Percentiles rank a stretch among this genome's conserved stretches.
Conservation (phyloP, 2,113 vertebrate species). For the Cyprinus carpio region DNA sequence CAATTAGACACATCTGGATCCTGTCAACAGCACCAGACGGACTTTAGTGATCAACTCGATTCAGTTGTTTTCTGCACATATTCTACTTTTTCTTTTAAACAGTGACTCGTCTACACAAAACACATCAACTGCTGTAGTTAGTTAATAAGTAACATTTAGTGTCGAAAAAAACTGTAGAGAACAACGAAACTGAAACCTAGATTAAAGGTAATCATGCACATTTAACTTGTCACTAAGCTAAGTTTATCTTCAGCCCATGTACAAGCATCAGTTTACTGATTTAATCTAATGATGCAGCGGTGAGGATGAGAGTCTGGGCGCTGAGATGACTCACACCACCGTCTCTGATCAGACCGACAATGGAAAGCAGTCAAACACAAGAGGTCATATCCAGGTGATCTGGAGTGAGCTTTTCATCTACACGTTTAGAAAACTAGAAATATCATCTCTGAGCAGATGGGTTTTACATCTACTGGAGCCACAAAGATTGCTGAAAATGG, state of each 20-base stretch:
- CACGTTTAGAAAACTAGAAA: conserved; percentile 7
- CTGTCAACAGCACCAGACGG: conserved; percentile 64
- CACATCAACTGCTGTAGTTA: neutral
- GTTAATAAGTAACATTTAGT: conserved; percentile 17
- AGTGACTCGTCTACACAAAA: neutral
- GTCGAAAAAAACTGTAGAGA: neutral
- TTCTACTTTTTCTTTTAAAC: conserved; percentile 18
- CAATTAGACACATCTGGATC: conserved; percentile 81
- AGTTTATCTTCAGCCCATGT: conserved; percentile 1
- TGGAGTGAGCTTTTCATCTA: neutral
- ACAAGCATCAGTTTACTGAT: conserved; percentile 10
- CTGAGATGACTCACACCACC: conserved; percentile 21
- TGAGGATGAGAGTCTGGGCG: neutral
- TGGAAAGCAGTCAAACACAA: neutral
- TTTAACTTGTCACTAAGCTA: conserved; percentile 21
- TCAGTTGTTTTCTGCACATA: conserved; percentile 23
- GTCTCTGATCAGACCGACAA: neutral
- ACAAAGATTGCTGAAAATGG: neutral
- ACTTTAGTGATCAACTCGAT: conserved; percentile 64
- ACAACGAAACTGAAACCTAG: conserved; percentile 7
- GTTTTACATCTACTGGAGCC: neutral
- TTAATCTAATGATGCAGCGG: conserved; percentile 9
- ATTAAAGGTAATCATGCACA: conserved; percentile 23
- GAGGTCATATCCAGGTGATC: conserved; percentile 24
- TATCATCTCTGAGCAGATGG: neutral